These are phyloP conservation scores for Zaprionus ornatus DNA, from an alignment of 1,140 invertebrate genomes.

Conservation along the genomic window DNA sequence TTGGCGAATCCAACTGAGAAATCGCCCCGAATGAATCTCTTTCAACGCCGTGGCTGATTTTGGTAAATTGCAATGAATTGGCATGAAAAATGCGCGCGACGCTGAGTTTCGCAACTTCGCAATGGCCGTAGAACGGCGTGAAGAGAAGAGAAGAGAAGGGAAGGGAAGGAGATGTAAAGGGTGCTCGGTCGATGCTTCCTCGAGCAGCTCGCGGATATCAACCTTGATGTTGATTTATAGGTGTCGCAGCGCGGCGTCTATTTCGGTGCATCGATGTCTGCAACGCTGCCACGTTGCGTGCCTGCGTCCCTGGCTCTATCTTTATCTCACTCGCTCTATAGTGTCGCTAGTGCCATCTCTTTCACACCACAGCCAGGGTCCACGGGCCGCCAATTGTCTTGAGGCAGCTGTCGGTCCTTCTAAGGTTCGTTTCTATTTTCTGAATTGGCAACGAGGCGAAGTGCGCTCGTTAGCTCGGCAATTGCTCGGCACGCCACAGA, in stretches of 20 bases:
- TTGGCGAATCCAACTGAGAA: slow-evolving; percentile 6
- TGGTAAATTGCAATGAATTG: slow-evolving; percentile 73
- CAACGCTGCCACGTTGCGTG: slow-evolving; percentile 21
- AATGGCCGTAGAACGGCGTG: background rate
- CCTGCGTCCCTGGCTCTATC: slow-evolving; percentile 29
- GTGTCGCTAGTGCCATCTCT: slow-evolving; percentile 3
- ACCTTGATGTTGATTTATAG: slow-evolving; percentile 84
- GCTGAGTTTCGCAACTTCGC: slow-evolving; percentile 70
- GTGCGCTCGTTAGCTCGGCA: slow-evolving; percentile 40
- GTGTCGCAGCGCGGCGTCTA: slow-evolving; percentile 64
- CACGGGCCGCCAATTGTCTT: slow-evolving; percentile 64
- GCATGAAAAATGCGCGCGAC: slow-evolving; percentile 64
- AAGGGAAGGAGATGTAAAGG: background rate
- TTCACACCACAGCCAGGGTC: slow-evolving; percentile 17
- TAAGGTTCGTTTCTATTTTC: slow-evolving; percentile 86
- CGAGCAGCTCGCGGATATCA: slow-evolving; percentile 70
- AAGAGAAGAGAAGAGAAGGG: background rate
- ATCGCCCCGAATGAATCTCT: slow-evolving; percentile 24
- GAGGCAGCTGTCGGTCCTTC: slow-evolving; percentile 73
- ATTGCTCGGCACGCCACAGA: slow-evolving; percentile 2
- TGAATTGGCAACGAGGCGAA: slow-evolving; percentile 55
- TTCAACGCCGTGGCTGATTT: slow-evolving; percentile 49
- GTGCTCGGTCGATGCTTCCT: slow-evolving; percentile 60
- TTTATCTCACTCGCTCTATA: slow-evolving; percentile 10
- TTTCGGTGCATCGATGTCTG: slow-evolving; percentile 57